These are phyloP conservation scores for Propithecus perrieri DNA, from an alignment of 2,797 vertebrate species.

Conservation along the genomic window DNA sequence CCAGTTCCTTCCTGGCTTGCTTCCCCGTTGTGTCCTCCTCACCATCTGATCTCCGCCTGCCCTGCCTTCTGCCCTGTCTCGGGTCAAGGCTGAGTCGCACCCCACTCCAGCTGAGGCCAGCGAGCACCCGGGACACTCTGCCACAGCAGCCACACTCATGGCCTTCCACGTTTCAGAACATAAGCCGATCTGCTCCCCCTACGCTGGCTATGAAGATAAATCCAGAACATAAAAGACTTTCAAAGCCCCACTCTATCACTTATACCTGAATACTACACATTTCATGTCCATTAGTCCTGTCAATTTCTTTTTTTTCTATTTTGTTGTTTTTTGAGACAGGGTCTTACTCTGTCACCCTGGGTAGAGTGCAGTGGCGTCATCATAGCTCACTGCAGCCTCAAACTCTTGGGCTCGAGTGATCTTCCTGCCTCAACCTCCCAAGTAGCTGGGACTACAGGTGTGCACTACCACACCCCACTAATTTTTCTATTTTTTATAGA, in stretches of 20 bases:
- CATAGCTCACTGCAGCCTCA: background rate
- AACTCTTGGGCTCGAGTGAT: background rate
- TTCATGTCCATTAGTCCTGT: background rate
- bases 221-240: background rate
- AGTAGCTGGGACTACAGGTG: background rate
- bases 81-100: background rate
- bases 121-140: background rate
- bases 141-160: background rate
- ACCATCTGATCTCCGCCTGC: background rate
- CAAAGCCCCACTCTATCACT: background rate
- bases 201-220: background rate
- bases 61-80: background rate
- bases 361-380: background rate
- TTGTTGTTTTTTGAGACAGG: too few relatives aligned
- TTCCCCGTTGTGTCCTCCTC: background rate
- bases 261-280: background rate
- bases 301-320: too few relatives aligned
- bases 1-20: background rate
- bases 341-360: background rate
- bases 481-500: background rate
- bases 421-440: background rate
- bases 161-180: background rate
- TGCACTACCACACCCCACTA: background rate
- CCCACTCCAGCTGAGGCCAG: background rate
- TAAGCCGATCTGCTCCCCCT: background rate